Percentiles rank a stretch among this genome's conserved stretches.
phyloP scores from a whole-genome alignment of 2,113 vertebrate genomes.

The Paramormyrops kingsleyae region DNA sequence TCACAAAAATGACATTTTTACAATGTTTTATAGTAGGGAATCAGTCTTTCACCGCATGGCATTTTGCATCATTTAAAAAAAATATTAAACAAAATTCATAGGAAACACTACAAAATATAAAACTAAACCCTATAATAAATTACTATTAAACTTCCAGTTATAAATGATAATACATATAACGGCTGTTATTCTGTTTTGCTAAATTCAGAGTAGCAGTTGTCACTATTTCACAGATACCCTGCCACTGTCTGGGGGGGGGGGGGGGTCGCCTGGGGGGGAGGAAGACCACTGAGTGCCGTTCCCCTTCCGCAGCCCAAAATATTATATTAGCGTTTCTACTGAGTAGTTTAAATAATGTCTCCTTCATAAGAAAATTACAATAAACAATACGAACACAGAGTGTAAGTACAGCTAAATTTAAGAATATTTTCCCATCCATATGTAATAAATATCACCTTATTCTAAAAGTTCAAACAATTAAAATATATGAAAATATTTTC shows the following conservation, averaged over 20 bases:
- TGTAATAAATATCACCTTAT: neutral
- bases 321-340: neutral
- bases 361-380: neutral
- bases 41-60: neutral
- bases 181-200: neutral
- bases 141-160: neutral
- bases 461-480: neutral
- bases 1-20: neutral
- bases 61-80: neutral
- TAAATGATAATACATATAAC: neutral
- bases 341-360: neutral
- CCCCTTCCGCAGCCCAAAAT: neutral
- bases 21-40: neutral
- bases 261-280: neutral
- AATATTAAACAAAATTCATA: neutral
- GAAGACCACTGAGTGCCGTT: neutral
- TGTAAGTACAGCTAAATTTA: neutral
- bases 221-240: neutral
- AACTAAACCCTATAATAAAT: neutral
- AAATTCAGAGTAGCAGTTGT: neutral
- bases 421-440: neutral
- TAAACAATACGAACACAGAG: neutral
- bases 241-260: neutral
- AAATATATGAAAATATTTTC: neutral
- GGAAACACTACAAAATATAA: neutral